Evolutionary conservation across 2,113 vertebrate species (phyloP).

Genomic region (Hydrolagus affinis): DNA sequence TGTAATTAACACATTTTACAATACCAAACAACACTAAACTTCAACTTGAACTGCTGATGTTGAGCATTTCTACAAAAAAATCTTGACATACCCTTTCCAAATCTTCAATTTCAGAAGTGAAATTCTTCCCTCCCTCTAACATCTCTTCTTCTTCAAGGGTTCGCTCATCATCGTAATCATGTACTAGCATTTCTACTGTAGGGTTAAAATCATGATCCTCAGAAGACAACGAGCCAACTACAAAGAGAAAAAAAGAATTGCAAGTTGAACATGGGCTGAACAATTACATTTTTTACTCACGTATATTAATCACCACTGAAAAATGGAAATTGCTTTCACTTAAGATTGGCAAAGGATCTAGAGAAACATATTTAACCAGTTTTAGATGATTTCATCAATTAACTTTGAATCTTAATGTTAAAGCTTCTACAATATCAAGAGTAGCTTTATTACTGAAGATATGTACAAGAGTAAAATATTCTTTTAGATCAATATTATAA

Average conservation of each 20-base stretch:
- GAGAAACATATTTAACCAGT: too few species aligned
- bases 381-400: too few species aligned
- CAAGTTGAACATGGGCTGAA: constrained; percentile 1
- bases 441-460: too few species aligned
- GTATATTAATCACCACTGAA: constrained; percentile 4
- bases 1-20: background rate
- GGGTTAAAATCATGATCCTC: constrained; percentile 99
- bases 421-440: too few species aligned
- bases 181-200: constrained; percentile 93
- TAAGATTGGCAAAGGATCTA: background rate
- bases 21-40: background rate
- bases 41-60: background rate
- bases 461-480: too few species aligned
- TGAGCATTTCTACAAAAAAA: background rate
- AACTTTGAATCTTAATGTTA: too few species aligned
- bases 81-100: constrained; percentile 76
- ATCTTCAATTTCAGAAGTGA: constrained; percentile 88
- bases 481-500: too few species aligned
- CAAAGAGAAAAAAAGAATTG: constrained; percentile 35
- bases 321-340: background rate
- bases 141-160: constrained; percentile 94
- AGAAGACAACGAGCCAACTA: constrained; percentile 94
- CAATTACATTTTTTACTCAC: background rate
- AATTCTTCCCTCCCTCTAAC: constrained; percentile 80
- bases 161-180: constrained; percentile 90